Percentiles rank a stretch among this genome's conserved stretches.
phyloP scores from a whole-genome alignment of 2,797 vertebrate species.

The Anguilla pacifica region DNA sequence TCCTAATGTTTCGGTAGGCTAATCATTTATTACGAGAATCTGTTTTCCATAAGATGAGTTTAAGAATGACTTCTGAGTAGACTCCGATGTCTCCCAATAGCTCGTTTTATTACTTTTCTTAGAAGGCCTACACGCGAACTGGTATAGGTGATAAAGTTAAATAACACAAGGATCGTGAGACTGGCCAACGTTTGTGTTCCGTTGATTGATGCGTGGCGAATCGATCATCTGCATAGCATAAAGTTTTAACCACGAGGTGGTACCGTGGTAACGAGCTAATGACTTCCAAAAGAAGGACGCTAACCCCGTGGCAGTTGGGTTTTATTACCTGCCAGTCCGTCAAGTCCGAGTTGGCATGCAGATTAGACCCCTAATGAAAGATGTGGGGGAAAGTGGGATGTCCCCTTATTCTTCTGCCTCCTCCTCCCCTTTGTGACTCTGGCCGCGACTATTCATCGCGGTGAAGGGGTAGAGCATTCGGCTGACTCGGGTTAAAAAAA shows the following conservation, averaged over 20 bases:
- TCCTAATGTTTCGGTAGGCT: too few relatives aligned
- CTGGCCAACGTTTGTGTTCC: background rate
- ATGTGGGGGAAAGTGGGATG: constrained; percentile 17
- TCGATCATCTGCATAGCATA: background rate
- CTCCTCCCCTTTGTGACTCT: constrained; percentile 26
- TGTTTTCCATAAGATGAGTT: background rate
- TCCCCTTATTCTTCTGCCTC: background rate
- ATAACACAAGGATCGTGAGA: background rate
- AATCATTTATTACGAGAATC: background rate
- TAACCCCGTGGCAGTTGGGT: constrained; percentile 29
- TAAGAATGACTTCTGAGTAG: background rate
- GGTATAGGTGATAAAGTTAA: background rate
- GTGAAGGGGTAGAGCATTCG: constrained; percentile 20
- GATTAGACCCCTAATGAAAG: constrained; percentile 18
- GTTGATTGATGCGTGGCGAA: background rate
- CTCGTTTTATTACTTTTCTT: background rate
- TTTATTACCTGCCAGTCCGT: constrained; percentile 40
- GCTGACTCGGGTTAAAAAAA: background rate
- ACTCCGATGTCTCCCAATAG: background rate
- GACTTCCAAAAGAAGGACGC: constrained; percentile 19
- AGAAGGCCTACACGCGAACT: background rate
- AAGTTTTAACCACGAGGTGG: constrained; percentile 23
- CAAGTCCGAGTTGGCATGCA: constrained; percentile 39
- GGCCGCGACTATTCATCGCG: constrained; percentile 29
- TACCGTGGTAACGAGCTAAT: constrained; percentile 18